Percentiles rank a stretch among this genome's conserved stretches.
Evolutionary conservation across 2,888 invertebrate genomes (phyloP).

Genomic region (Cryptocheilus praepositus): DNA sequence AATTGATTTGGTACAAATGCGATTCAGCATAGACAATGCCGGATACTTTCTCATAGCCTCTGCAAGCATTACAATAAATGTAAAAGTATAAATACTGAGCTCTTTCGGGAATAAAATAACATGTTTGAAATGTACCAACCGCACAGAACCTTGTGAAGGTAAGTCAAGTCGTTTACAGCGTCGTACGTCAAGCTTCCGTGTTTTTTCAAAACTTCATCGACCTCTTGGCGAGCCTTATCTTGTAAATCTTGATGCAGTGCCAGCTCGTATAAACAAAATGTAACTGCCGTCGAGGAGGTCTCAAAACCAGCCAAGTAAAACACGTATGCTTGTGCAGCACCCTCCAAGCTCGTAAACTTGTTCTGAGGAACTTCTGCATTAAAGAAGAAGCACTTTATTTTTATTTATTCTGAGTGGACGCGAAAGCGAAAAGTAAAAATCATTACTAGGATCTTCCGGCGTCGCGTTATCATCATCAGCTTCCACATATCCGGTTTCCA

Average conservation of each 20-base stretch:
- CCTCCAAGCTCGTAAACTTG: constrained; percentile 61
- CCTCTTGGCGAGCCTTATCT: constrained; percentile 71
- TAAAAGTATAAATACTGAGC: constrained; percentile 1
- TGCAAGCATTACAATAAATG: constrained; percentile 26
- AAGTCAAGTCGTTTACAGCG: constrained; percentile 73
- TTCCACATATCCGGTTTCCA: constrained; percentile 59
- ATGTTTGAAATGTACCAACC: constrained; percentile 57
- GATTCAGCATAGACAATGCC: constrained; percentile 64
- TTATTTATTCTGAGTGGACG: neutral
- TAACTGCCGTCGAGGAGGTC: constrained; percentile 75
- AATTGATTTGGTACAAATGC: constrained; percentile 68
- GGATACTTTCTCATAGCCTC: constrained; percentile 73
- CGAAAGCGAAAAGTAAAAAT: neutral
- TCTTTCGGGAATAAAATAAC: neutral
- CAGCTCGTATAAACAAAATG: constrained; percentile 75
- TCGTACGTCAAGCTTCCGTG: constrained; percentile 72
- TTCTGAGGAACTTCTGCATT: neutral
- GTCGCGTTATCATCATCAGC: constrained; percentile 39
- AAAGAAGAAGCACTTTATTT: neutral
- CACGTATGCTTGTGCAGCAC: constrained; percentile 74
- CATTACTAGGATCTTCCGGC: neutral
- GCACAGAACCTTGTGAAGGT: constrained; percentile 74
- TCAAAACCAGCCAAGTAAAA: constrained; percentile 77
- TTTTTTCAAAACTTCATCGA: constrained; percentile 66
- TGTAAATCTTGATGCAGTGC: constrained; percentile 73